phyloP scores from a whole-genome alignment of 2,113 vertebrate genomes.

The Psettodes erumei region DNA sequence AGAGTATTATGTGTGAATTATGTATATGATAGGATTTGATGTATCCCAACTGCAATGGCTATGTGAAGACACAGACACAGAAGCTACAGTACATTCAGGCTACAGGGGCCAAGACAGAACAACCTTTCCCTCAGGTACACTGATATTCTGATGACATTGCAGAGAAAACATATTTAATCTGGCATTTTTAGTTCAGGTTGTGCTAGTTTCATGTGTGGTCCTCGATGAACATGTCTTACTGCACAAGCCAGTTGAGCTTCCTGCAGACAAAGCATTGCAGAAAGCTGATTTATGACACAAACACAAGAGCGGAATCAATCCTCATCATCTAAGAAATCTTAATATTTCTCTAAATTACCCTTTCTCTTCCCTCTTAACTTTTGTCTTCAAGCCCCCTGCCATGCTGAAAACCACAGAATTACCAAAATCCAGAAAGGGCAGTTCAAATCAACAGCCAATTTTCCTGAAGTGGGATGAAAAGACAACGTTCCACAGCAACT shows the following conservation, averaged over 20 bases:
- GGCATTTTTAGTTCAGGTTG: background rate
- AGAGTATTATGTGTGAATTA: no score
- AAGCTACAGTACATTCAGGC: background rate
- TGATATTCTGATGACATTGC: background rate
- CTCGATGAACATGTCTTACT: no score
- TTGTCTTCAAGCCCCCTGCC: background rate
- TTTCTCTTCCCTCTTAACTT: background rate
- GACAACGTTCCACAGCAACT: constrained; percentile 31
- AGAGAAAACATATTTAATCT: background rate
- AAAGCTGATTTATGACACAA: background rate
- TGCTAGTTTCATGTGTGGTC: no score
- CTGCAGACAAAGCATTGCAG: constrained; percentile 7
- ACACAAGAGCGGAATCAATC: background rate
- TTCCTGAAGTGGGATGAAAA: background rate
- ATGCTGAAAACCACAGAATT: background rate
- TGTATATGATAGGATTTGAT: background rate
- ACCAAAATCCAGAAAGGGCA: background rate
- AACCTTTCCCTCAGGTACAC: background rate
- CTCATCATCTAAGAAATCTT: background rate
- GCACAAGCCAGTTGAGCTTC: background rate
- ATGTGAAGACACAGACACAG: background rate
- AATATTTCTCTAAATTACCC: background rate
- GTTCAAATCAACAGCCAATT: constrained; percentile 4
- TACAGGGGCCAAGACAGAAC: background rate
- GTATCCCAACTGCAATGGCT: background rate